Percentiles rank a stretch among this genome's conserved stretches.
Conservation (phyloP, 2,888 invertebrate species). For the Malthinus flaveolus region DNA sequence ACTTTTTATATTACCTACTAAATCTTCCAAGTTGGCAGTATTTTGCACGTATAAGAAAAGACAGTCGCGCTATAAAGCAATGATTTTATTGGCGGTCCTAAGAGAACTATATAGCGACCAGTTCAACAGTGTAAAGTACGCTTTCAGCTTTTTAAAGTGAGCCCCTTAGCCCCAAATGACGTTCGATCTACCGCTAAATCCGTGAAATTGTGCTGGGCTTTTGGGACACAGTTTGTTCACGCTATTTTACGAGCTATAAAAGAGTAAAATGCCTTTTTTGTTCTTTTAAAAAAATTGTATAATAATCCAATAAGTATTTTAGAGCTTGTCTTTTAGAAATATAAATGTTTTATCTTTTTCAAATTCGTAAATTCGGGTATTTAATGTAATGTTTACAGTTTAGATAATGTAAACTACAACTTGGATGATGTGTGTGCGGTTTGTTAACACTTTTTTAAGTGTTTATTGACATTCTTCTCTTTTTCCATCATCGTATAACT, state of each 20-base stretch:
- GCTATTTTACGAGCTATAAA: conserved; percentile 28
- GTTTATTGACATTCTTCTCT: conserved; percentile 14
- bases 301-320: too few relatives aligned
- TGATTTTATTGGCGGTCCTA: conserved; percentile 53
- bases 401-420: too few relatives aligned
- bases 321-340: not conserved
- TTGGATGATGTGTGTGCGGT: not conserved
- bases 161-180: conserved; percentile 55
- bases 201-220: conserved; percentile 51
- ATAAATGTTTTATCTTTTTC: not conserved
- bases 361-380: not conserved
- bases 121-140: conserved; percentile 54
- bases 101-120: conserved; percentile 46
- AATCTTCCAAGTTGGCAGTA: conserved; percentile 11
- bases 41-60: conserved; percentile 13
- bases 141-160: conserved; percentile 56
- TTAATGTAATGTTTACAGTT: too few relatives aligned
- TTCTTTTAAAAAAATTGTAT: too few relatives aligned
- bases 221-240: conserved; percentile 38
- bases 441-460: conserved; percentile 8
- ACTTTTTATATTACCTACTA: conserved; percentile 1
- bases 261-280: conserved; percentile 23
- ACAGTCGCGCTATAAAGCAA: conserved; percentile 38
- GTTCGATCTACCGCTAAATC: conserved; percentile 54
- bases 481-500: not conserved